These are phyloP conservation scores for Danionella cerebrum DNA, from an alignment of 2,113 vertebrate genomes.

Conservation along the genomic window DNA sequence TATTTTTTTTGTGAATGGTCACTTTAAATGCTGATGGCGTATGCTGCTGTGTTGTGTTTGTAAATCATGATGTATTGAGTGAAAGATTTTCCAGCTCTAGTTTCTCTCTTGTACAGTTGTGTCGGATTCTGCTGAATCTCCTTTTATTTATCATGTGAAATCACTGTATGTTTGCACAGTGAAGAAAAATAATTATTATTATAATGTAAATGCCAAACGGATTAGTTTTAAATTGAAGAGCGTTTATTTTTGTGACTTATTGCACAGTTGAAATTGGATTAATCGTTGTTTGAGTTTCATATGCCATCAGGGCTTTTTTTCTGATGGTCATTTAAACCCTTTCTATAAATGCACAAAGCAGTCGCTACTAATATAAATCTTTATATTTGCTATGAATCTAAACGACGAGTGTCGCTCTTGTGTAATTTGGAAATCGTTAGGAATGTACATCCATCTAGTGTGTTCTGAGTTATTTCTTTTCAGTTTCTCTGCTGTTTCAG, in stretches of 20 bases:
- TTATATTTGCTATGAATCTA: conserved; percentile 30
- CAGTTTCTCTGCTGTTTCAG: conserved; percentile 1
- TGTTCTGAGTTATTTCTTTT: not conserved
- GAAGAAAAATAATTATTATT: conserved; percentile 41
- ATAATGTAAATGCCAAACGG: conserved; percentile 46
- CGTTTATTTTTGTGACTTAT: conserved; percentile 47
- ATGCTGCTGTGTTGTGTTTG: no score
- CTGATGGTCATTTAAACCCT: conserved; percentile 24
- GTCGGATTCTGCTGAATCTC: conserved; percentile 38
- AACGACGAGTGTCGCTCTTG: not conserved
- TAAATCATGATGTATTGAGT: no score
- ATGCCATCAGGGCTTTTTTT: conserved; percentile 23
- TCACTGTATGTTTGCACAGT: conserved; percentile 29
- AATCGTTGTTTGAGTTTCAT: conserved; percentile 28
- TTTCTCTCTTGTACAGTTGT: not conserved
- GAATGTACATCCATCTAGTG: conserved; percentile 22
- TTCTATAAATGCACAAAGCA: conserved; percentile 11
- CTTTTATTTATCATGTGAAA: conserved; percentile 48
- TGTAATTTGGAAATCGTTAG: conserved; percentile 24
- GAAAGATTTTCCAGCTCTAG: no score
- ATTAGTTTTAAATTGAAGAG: conserved; percentile 40
- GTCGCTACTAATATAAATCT: not conserved
- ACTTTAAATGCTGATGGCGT: no score
- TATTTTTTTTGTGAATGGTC: no score
- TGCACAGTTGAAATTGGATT: conserved; percentile 26